Conservation (phyloP, 1,140 invertebrate genomes). For the Dolichoris vasculosae region DNA sequence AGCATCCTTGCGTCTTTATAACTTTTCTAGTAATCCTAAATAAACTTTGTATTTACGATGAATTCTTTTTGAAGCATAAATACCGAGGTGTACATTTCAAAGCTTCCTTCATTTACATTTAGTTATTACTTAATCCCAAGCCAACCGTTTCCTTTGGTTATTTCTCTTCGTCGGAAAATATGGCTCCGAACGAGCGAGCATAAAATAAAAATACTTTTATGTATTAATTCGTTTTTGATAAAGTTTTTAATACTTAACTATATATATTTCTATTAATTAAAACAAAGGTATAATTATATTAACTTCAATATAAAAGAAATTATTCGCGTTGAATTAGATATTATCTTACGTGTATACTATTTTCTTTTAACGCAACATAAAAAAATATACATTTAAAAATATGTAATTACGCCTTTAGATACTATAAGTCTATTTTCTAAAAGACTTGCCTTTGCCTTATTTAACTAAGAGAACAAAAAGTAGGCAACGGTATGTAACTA, state of each 20-base stretch:
- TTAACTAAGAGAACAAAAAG: too few relatives aligned
- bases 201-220: neutral
- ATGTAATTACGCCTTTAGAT: too few relatives aligned
- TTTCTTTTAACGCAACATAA: too few relatives aligned
- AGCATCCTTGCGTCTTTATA: conserved; percentile 6
- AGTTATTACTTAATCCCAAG: neutral
- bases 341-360: too few relatives aligned
- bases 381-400: too few relatives aligned
- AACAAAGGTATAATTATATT: neutral
- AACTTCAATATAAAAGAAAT: too few relatives aligned
- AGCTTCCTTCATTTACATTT: conserved; percentile 40
- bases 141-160: neutral
- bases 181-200: neutral
- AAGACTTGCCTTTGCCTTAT: too few relatives aligned
- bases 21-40: neutral
- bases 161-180: neutral
- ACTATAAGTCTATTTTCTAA: too few relatives aligned
- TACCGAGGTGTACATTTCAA: neutral
- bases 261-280: neutral
- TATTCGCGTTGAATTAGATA: too few relatives aligned
- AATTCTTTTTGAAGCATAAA: neutral
- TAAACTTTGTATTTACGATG: conserved; percentile 27
- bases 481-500: too few relatives aligned
- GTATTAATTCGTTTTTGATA: neutral
- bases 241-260: too few relatives aligned